phyloP scores from a whole-genome alignment of 2,797 vertebrate genomes.

The Cheirogaleus major region DNA sequence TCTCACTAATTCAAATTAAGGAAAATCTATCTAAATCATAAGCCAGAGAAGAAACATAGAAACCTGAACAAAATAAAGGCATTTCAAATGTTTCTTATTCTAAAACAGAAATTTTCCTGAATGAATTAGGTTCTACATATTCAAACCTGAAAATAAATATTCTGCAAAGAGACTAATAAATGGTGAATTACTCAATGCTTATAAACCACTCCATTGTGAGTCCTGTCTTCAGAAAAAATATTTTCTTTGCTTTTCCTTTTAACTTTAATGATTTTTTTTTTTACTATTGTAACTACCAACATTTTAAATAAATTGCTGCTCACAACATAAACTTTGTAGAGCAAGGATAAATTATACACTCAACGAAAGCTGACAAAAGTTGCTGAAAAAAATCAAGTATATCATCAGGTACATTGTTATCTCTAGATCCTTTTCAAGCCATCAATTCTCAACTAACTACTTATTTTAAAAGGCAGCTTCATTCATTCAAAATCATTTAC shows the following conservation, averaged over 20 bases:
- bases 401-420: neutral
- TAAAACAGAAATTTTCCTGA: slow-evolving; percentile 34
- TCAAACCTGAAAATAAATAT: slow-evolving; percentile 17
- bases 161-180: neutral
- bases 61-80: neutral
- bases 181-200: neutral
- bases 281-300: neutral
- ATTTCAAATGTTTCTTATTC: slow-evolving; percentile 44
- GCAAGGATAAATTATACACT: slow-evolving; percentile 26
- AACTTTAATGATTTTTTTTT: neutral
- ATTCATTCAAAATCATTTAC: slow-evolving; percentile 3
- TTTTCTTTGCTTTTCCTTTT: neutral
- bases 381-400: neutral
- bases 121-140: slow-evolving; percentile 40
- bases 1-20: slow-evolving; percentile 21
- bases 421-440: neutral
- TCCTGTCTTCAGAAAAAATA: neutral
- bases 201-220: neutral
- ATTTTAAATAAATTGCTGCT: slow-evolving; percentile 32
- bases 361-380: slow-evolving; percentile 6
- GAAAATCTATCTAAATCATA: slow-evolving; percentile 31
- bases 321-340: neutral
- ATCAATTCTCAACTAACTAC: neutral
- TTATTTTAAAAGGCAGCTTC: slow-evolving; percentile 27
- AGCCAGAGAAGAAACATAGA: slow-evolving; percentile 3